Base-by-base conservation (phyloP, 2,888 invertebrate species). In the Stegana nigrithorax region DNA sequence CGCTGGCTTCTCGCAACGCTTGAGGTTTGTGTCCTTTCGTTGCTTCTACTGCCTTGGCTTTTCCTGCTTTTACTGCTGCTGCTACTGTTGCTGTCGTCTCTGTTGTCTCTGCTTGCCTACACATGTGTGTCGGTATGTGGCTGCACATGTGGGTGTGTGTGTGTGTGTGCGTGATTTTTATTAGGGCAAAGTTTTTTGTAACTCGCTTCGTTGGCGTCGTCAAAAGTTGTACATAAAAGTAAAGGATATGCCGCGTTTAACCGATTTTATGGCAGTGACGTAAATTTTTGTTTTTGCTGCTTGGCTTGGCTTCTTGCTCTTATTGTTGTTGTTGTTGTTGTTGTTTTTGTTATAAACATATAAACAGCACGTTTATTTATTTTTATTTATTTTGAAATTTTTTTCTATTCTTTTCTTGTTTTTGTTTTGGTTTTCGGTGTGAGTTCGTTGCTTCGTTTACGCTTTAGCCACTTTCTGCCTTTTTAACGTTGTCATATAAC, bases 221-320 rank as follows among this genome's bases (percentile, higher is more conserved):
- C 36, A 53, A 53, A 53, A 21, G 29, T 36, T 32, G 36, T 36
- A 55, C 32, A 55, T 55, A 55, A 36, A 55, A 55, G 53, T 36
- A 55, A 36, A 55, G 53, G 53, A 55, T 55, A 36, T 14, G 53
- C 53, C 21, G 21, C 53, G 21, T 55, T 55, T 19, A 55, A 55
- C 53, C 53, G 53, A 55, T 36, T 55, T 36, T 27, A 55, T 55
- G 53, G 53, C 36, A 55, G 27, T 55, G 53, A 55, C 36, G 53
- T 27, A 55, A 55, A 25, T 7, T 50, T 26, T 25, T 26, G n/a
- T 44, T 44, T 5, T 3, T 44, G 44, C 14, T 17, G 17, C 44
- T 44, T 44, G 17, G 1, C 17, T 44, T 44, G 8, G 4, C 19
- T 44, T 14, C 7, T 21, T 45, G 21, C 45, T 47, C 25, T 25